Conservation (phyloP, 1,140 invertebrate species). For the Parapsyche elsis region DNA sequence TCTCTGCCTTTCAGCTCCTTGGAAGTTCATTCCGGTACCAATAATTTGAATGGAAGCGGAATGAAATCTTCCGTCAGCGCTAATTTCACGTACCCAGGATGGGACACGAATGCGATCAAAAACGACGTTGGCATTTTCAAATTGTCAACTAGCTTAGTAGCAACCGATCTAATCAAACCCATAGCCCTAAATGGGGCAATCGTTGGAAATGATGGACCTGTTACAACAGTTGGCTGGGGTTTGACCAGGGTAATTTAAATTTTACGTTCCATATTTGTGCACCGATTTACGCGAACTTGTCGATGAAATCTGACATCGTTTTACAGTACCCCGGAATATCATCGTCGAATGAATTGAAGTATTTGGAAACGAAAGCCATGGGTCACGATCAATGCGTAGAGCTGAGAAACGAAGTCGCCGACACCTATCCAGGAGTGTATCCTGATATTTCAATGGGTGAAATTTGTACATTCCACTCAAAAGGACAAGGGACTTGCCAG, state of each 20-base stretch:
- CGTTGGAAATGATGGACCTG: constrained; percentile 49
- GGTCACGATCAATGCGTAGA: constrained; percentile 19
- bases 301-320: neutral
- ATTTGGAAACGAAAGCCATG: constrained; percentile 46
- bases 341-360: constrained; percentile 41
- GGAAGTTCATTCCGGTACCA: constrained; percentile 43
- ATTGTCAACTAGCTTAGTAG: constrained; percentile 7
- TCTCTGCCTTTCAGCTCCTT: constrained; percentile 32
- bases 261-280: neutral
- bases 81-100: constrained; percentile 34
- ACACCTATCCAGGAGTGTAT: constrained; percentile 25
- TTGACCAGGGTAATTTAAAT: constrained; percentile 58
- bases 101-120: constrained; percentile 28
- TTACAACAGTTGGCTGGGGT: constrained; percentile 65
- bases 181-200: constrained; percentile 59
- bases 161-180: constrained; percentile 1
- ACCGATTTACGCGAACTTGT: neutral
- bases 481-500: constrained; percentile 70
- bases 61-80: constrained; percentile 34
- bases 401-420: constrained; percentile 35
- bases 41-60: constrained; percentile 28
- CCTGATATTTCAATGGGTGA: constrained; percentile 35
- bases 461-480: constrained; percentile 71
- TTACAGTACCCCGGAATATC: constrained; percentile 50
- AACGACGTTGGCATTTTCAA: constrained; percentile 38